These are phyloP conservation scores for Diuraphis noxia DNA, from an alignment of 1,140 invertebrate species.

Conservation along the genomic window DNA sequence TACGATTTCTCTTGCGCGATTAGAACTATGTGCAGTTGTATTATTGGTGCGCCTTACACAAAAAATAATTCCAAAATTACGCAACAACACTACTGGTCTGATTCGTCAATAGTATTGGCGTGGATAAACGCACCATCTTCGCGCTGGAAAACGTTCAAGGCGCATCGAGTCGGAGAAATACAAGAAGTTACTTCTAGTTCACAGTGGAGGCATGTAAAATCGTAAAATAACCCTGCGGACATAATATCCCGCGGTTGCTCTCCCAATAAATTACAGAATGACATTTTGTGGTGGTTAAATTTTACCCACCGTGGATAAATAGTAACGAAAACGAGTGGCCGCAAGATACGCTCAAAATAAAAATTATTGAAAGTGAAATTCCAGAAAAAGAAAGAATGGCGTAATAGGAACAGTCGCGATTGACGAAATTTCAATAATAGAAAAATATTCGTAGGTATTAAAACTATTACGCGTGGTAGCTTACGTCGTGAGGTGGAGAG, in stretches of 20 bases:
- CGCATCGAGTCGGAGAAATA: slow-evolving; percentile 59
- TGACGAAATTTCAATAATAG: background rate
- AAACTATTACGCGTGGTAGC: background rate
- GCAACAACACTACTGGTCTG: slow-evolving; percentile 57
- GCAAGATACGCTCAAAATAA: background rate
- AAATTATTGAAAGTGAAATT: background rate
- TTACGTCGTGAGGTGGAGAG: background rate
- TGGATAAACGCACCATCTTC: slow-evolving; percentile 58
- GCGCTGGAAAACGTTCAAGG: slow-evolving; percentile 58
- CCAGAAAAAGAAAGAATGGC: background rate
- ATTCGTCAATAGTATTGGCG: slow-evolving; percentile 59
- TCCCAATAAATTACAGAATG: slow-evolving; percentile 41
- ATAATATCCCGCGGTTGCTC: slow-evolving; percentile 57
- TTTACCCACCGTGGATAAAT: slow-evolving; percentile 56
- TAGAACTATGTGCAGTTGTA: slow-evolving; percentile 62
- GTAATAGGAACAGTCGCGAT: background rate
- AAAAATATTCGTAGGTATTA: background rate
- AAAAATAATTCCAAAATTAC: slow-evolving; percentile 54
- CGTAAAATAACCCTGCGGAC: slow-evolving; percentile 59
- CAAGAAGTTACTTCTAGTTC: slow-evolving; percentile 56
- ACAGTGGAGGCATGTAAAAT: slow-evolving; percentile 58
- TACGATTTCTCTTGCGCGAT: slow-evolving; percentile 60
- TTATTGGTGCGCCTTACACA: slow-evolving; percentile 59
- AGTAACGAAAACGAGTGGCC: background rate
- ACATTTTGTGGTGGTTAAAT: slow-evolving; percentile 56